A percentile compares a stretch with the other conserved stretches of the same genome.
Conservation (phyloP, 2,797 vertebrate genomes). For the Enteromius argenteus region DNA sequence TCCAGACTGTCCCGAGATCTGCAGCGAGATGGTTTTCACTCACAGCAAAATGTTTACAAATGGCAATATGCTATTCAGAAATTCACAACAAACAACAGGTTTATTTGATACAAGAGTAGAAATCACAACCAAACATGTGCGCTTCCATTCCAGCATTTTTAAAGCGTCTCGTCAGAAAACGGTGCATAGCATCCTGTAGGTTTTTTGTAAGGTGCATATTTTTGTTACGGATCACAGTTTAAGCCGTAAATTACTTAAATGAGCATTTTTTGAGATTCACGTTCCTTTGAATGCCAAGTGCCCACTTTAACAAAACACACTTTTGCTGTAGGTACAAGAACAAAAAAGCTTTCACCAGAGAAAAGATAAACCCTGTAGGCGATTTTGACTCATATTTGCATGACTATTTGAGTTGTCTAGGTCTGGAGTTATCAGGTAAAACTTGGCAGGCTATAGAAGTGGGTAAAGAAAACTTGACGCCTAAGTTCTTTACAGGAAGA, state of each 20-base stretch:
- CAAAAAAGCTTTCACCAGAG: conserved; percentile 6
- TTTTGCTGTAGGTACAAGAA: not conserved
- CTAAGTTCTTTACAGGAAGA: not conserved
- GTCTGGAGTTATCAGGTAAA: conserved; percentile 37
- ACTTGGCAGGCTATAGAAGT: conserved; percentile 47
- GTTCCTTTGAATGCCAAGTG: not conserved
- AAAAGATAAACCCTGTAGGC: conserved; percentile 11
- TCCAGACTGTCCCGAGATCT: conserved; percentile 5
- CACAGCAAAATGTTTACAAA: not conserved
- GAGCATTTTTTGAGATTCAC: conserved; percentile 13
- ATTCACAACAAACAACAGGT: not conserved
- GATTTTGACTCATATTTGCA: conserved; percentile 15
- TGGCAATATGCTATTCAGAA: not conserved
- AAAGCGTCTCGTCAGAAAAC: not conserved
- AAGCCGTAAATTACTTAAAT: not conserved
- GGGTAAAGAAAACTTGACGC: conserved; percentile 6
- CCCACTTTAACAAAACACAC: conserved; percentile 15
- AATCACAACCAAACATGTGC: not conserved
- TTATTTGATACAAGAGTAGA: not conserved
- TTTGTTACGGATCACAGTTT: conserved; percentile 11
- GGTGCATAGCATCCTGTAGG: too few species aligned
- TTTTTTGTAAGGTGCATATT: not conserved
- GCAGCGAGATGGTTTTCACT: conserved; percentile 1
- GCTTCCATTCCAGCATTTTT: not conserved
- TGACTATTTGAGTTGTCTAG: not conserved